phyloP scores from a whole-genome alignment of 2,888 invertebrate species.

The Tribolium freemani region DNA sequence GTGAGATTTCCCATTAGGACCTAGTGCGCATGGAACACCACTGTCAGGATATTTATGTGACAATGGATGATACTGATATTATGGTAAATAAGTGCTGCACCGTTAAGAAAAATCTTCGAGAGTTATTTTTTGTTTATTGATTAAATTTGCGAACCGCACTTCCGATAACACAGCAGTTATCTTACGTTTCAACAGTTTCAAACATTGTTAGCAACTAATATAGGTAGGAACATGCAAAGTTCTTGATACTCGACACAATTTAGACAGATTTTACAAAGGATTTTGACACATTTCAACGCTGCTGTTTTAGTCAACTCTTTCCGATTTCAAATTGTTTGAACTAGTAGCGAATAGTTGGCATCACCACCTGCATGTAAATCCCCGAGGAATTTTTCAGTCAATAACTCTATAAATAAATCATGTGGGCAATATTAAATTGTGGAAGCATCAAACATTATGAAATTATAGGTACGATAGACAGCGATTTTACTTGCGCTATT shows the following conservation, averaged over 20 bases:
- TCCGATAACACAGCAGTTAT: neutral
- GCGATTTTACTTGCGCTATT: neutral
- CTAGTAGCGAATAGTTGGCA: neutral
- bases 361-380: slow-evolving; percentile 21
- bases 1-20: slow-evolving; percentile 37
- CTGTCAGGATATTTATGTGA: neutral
- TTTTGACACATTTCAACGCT: neutral
- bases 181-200: neutral
- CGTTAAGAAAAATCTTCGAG: neutral
- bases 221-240: too few species aligned
- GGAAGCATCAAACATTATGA: neutral
- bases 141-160: neutral
- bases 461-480: neutral
- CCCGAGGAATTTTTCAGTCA: slow-evolving; percentile 7
- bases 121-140: too few species aligned
- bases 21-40: neutral
- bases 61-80: neutral
- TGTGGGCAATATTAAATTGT: neutral
- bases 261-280: neutral
- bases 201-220: neutral
- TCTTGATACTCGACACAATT: too few species aligned
- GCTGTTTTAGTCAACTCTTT: neutral
- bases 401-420: slow-evolving; percentile 22
- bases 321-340: slow-evolving; percentile 6
- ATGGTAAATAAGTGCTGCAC: neutral